These are phyloP conservation scores for Gadopsis bispinosus DNA, from an alignment of 2,797 vertebrate genomes.

Conservation along the genomic window DNA sequence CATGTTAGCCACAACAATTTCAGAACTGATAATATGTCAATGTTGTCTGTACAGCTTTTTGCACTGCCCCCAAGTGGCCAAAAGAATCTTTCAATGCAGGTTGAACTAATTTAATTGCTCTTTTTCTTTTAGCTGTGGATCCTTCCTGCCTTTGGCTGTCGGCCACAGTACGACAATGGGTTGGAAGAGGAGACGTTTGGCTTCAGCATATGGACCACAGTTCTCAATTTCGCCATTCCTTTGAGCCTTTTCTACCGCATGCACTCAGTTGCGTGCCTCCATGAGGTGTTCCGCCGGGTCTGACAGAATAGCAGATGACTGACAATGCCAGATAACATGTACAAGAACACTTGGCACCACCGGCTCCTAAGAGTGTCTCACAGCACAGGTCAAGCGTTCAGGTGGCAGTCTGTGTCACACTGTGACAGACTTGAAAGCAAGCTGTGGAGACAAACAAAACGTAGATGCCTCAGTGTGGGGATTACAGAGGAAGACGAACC, in stretches of 20 bases:
- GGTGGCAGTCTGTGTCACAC: constrained; percentile 65
- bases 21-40: neutral
- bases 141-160: constrained; percentile 94
- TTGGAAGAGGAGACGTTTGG: constrained; percentile 94
- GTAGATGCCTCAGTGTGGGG: constrained; percentile 29
- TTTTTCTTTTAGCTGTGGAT: constrained; percentile 91
- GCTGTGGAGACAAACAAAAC: constrained; percentile 48
- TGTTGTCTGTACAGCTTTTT: neutral
- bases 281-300: constrained; percentile 90
- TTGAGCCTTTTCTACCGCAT: constrained; percentile 98
- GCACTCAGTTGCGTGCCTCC: constrained; percentile 95
- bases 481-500: constrained; percentile 49
- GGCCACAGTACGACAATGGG: constrained; percentile 95
- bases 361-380: constrained; percentile 49
- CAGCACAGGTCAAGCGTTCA: constrained; percentile 64
- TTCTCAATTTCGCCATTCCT: constrained; percentile 96
- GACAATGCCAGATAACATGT: constrained; percentile 50
- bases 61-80: neutral
- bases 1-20: neutral
- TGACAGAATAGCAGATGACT: constrained; percentile 64
- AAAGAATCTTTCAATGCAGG: neutral
- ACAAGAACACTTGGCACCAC: constrained; percentile 58
- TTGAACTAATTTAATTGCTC: constrained; percentile 7
- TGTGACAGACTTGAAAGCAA: constrained; percentile 64
- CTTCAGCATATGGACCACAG: constrained; percentile 94